These are phyloP conservation scores for Watersipora subatra DNA, from an alignment of 1,140 invertebrate genomes.

Conservation along the genomic window DNA sequence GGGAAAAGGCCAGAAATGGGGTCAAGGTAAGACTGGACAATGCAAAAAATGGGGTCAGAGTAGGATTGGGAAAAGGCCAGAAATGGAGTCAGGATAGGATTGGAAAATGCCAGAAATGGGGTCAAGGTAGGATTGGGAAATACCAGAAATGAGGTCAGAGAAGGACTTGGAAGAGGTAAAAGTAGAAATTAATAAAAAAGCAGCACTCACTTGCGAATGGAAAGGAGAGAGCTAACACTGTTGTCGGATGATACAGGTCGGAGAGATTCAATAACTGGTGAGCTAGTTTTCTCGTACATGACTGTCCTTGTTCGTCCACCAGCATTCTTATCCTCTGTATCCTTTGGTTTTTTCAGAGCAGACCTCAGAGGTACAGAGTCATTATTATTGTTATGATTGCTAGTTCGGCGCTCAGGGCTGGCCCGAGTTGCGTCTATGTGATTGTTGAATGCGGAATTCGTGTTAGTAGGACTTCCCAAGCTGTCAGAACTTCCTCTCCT, in stretches of 20 bases:
- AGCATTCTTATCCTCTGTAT: not conserved
- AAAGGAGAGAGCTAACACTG: not conserved
- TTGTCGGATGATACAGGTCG: not conserved
- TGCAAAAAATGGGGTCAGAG: no score
- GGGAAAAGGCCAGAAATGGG: no score
- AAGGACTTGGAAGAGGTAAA: no score
- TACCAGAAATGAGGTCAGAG: no score
- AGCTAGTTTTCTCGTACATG: not conserved
- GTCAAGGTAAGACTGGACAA: constrained; percentile 90
- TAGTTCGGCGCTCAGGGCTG: constrained; percentile 1
- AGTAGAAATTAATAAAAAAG: not conserved
- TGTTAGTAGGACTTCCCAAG: not conserved
- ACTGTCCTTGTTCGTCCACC: not conserved
- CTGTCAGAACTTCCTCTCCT: not conserved
- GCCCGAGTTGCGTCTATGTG: not conserved
- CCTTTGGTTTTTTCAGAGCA: constrained; percentile 15
- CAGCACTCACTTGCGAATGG: not conserved
- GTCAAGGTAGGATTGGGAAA: no score
- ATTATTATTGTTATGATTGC: constrained; percentile 12
- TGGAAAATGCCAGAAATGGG: no score
- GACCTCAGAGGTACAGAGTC: constrained; percentile 19
- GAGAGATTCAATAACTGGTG: not conserved
- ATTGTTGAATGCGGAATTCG: not conserved
- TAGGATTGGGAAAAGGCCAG: no score
- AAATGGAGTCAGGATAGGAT: no score